These are phyloP conservation scores for Camponotus floridanus DNA, from an alignment of 1,140 invertebrate species.

Conservation along the genomic window DNA sequence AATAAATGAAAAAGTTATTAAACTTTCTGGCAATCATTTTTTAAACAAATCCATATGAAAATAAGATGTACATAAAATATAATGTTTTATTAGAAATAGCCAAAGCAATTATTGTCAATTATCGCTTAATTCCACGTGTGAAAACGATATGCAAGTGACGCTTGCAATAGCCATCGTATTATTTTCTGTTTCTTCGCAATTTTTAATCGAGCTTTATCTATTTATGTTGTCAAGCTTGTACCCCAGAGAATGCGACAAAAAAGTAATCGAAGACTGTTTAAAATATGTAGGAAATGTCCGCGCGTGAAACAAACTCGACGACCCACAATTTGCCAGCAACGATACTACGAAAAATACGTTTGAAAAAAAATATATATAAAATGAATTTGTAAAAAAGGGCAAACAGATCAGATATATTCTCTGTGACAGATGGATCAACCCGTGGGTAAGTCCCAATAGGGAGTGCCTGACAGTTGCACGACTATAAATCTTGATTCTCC, in stretches of 20 bases:
- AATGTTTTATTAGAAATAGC: slow-evolving; percentile 22
- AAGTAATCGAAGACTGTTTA: slow-evolving; percentile 36
- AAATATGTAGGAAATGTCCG: slow-evolving; percentile 38
- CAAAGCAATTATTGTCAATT: slow-evolving; percentile 30
- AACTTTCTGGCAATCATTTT: neutral
- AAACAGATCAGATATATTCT: slow-evolving; percentile 63
- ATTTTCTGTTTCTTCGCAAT: slow-evolving; percentile 4
- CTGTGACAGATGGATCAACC: slow-evolving; percentile 63
- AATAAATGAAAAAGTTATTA: slow-evolving; percentile 3
- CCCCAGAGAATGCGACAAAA: slow-evolving; percentile 3
- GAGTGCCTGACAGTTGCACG: slow-evolving; percentile 51
- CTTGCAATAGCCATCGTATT: slow-evolving; percentile 9
- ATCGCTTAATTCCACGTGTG: slow-evolving; percentile 1
- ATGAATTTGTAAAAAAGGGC: slow-evolving; percentile 46
- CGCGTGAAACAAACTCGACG: neutral
- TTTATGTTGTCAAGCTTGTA: neutral
- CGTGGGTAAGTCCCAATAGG: slow-evolving; percentile 46
- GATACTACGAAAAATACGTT: neutral
- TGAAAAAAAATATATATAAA: slow-evolving; percentile 35
- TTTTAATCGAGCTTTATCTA: slow-evolving; percentile 32
- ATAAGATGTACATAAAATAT: neutral
- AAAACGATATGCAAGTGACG: slow-evolving; percentile 14
- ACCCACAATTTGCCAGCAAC: slow-evolving; percentile 25
- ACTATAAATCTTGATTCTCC: slow-evolving; percentile 69
- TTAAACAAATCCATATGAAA: slow-evolving; percentile 17